phyloP scores from a whole-genome alignment of 2,113 vertebrate species.

The Nansenia antarctica region DNA sequence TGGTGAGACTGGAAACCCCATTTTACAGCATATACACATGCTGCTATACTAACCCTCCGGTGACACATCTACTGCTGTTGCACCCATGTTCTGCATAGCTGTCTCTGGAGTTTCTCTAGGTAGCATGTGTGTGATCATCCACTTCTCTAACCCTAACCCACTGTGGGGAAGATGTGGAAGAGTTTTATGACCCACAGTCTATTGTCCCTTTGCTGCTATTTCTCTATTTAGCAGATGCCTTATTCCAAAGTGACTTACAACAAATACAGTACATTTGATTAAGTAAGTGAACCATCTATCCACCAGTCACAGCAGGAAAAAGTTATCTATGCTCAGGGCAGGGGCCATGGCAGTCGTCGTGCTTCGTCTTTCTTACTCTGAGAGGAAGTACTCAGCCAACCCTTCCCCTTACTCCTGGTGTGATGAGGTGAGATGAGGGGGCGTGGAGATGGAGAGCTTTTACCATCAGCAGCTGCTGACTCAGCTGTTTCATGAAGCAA shows the following conservation, averaged over 20 bases:
- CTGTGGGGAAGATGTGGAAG: too few species aligned
- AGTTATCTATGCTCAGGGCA: too few species aligned
- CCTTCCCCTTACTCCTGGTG: background rate
- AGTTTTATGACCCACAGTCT: too few species aligned
- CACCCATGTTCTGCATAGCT: background rate
- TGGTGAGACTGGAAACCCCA: background rate
- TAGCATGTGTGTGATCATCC: background rate
- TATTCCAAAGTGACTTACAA: too few species aligned
- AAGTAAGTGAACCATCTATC: too few species aligned
- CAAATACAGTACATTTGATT: too few species aligned
- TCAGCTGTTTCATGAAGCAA: constrained; percentile 61
- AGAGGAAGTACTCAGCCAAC: background rate
- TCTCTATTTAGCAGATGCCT: too few species aligned
- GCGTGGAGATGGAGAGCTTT: constrained; percentile 46
- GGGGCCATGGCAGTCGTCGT: too few species aligned
- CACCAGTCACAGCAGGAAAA: too few species aligned
- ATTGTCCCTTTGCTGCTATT: too few species aligned
- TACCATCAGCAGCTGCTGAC: constrained; percentile 64
- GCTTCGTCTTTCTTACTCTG: background rate
- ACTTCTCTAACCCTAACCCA: background rate
- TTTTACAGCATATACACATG: background rate
- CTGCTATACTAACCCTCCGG: background rate
- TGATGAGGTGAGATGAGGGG: constrained; percentile 23
- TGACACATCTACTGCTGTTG: background rate
- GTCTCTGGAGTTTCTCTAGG: background rate